Percentiles rank a stretch among this genome's conserved stretches.
Evolutionary conservation across 2,797 vertebrate species (phyloP).

Genomic region (Poeciliopsis presidionis): DNA sequence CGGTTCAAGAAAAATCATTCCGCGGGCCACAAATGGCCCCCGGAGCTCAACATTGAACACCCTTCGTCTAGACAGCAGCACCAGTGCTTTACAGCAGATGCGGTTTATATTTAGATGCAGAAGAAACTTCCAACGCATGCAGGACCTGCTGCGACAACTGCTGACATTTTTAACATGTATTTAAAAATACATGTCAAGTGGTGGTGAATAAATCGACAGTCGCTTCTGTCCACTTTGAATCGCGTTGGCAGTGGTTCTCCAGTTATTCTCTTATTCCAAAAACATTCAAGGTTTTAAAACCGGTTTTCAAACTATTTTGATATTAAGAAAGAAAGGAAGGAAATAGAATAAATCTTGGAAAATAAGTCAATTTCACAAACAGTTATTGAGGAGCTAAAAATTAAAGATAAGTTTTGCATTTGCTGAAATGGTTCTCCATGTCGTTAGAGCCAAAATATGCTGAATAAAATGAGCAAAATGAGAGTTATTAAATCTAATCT

Average conservation of each 20-base stretch:
- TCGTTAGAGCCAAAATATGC: not conserved
- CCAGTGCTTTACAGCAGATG: constrained; percentile 18
- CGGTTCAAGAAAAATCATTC: no score
- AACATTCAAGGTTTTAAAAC: not conserved
- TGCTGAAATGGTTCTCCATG: no score
- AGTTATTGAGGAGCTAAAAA: not conserved
- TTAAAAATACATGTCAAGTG: no score
- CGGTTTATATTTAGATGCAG: constrained; percentile 31
- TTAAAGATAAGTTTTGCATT: not conserved
- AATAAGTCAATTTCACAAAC: not conserved
- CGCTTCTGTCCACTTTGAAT: not conserved
- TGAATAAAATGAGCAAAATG: not conserved
- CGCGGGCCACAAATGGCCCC: no score
- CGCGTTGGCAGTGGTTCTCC: not conserved
- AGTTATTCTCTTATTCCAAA: not conserved
- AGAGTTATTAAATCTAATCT: not conserved
- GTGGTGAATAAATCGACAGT: not conserved
- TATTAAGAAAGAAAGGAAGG: not conserved
- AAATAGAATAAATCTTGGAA: not conserved
- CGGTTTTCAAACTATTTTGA: not conserved
- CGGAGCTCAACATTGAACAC: no score
- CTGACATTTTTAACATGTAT: constrained; percentile 16
- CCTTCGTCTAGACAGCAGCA: not conserved
- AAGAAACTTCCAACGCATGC: not conserved
- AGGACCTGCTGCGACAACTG: constrained; percentile 22